These are phyloP conservation scores for Drosophila nebulosa DNA, from an alignment of 1,140 invertebrate species.

Conservation along the genomic window DNA sequence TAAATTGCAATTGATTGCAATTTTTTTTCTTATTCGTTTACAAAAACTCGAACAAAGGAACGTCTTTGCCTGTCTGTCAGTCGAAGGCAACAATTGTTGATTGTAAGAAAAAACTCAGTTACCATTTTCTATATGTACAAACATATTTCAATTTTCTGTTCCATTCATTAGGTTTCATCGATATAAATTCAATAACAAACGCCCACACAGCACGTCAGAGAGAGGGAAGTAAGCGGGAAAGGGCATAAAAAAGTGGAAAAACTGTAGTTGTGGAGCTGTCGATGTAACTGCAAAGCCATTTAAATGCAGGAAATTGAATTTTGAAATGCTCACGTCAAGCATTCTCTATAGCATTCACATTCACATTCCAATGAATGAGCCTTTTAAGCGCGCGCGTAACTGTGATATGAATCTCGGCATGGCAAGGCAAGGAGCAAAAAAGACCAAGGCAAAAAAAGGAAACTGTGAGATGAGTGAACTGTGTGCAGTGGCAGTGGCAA, in stretches of 20 bases:
- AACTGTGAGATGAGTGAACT: not conserved
- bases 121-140: not conserved
- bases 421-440: not conserved
- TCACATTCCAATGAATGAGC: conserved; percentile 11
- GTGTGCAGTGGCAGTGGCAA: conserved; percentile 28
- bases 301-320: conserved; percentile 75
- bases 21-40: not conserved
- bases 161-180: conserved; percentile 24
- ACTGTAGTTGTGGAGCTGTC: conserved; percentile 13
- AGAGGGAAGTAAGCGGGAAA: conserved; percentile 4
- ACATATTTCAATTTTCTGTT: conserved; percentile 3
- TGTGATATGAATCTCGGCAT: conserved; percentile 23
- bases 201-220: not conserved
- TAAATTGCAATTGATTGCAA: not conserved
- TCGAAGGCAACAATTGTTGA: not conserved
- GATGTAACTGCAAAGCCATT: conserved; percentile 63
- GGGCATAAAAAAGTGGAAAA: conserved; percentile 4
- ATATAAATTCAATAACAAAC: conserved; percentile 18
- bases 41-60: not conserved
- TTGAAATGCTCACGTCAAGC: conserved; percentile 28
- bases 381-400: conserved; percentile 20
- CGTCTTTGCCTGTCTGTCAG: not conserved
- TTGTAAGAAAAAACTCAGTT: not conserved
- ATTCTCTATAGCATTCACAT: not conserved
- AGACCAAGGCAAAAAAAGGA: not conserved